These are phyloP conservation scores for Odontesthes bonariensis DNA, from an alignment of 2,113 vertebrate genomes.

Conservation along the genomic window DNA sequence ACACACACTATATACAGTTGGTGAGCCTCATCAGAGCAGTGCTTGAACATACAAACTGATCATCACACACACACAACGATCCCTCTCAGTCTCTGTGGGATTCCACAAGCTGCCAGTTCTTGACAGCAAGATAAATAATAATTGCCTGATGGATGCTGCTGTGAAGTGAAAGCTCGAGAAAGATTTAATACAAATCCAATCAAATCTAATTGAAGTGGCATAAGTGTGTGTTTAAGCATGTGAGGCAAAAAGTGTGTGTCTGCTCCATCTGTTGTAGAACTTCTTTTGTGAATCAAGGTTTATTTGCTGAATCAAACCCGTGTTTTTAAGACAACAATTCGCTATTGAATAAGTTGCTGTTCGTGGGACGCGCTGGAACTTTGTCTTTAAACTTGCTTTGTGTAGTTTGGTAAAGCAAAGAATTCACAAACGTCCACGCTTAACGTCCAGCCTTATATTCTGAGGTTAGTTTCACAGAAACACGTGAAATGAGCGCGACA, in stretches of 20 bases:
- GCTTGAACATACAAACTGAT: slow-evolving; percentile 6
- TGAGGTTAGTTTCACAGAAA: no score
- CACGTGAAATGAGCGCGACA: no score
- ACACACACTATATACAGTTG: neutral
- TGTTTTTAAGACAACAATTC: no score
- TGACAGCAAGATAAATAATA: slow-evolving; percentile 83
- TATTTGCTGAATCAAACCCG: slow-evolving; percentile 3
- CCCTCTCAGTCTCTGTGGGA: slow-evolving; percentile 46
- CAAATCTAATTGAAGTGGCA: slow-evolving; percentile 78
- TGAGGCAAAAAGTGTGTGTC: neutral
- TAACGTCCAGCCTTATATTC: no score
- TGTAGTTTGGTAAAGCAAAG: no score
- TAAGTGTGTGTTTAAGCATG: neutral
- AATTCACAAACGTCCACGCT: no score
- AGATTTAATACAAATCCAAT: slow-evolving; percentile 84
- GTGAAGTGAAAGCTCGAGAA: slow-evolving; percentile 76
- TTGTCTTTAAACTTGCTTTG: no score
- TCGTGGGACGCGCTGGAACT: no score
- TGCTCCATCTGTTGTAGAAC: neutral
- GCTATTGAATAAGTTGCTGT: no score
- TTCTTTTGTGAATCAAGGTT: slow-evolving; percentile 26
- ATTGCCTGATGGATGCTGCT: slow-evolving; percentile 71
- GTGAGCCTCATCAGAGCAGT: neutral
- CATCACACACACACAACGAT: neutral
- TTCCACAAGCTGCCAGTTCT: slow-evolving; percentile 61